These are phyloP conservation scores for Morelia viridis DNA, from an alignment of 2,797 vertebrate genomes.

Conservation along the genomic window DNA sequence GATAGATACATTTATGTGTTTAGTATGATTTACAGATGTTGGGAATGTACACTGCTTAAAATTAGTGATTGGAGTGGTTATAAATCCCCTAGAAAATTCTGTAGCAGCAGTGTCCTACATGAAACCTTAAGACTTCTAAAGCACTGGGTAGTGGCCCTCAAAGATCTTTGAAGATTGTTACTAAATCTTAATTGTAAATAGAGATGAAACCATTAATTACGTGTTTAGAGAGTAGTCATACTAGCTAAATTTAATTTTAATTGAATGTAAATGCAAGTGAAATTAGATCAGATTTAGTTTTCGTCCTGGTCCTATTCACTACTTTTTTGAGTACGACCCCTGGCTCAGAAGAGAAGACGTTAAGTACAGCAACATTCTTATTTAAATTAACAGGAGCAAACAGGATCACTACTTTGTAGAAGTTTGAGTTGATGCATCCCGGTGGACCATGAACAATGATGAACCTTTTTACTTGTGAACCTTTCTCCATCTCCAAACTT, in stretches of 20 bases:
- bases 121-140: not conserved
- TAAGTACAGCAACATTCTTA: not conserved
- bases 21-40: not conserved
- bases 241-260: not conserved
- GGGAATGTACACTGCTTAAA: not conserved
- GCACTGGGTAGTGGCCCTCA: not conserved
- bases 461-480: conserved; percentile 3
- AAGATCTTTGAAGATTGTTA: not conserved
- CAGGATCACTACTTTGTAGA: not conserved
- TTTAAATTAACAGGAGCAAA: not conserved
- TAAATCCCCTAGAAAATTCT: not conserved
- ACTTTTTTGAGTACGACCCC: not conserved
- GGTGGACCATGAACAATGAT: not conserved
- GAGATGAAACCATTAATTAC: not conserved
- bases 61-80: not conserved
- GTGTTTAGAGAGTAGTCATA: not conserved
- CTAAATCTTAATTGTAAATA: not conserved
- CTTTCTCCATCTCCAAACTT: conserved; percentile 35
- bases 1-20: not conserved
- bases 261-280: not conserved
- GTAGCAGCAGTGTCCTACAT: not conserved
- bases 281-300: not conserved
- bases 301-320: not conserved
- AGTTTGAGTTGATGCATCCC: not conserved
- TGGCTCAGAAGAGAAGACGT: not conserved